Percentiles rank a stretch among this genome's conserved stretches.
These are phyloP conservation scores for Ammodramus savannarum DNA, from an alignment of 2,113 vertebrate species.

Conservation along the genomic window DNA sequence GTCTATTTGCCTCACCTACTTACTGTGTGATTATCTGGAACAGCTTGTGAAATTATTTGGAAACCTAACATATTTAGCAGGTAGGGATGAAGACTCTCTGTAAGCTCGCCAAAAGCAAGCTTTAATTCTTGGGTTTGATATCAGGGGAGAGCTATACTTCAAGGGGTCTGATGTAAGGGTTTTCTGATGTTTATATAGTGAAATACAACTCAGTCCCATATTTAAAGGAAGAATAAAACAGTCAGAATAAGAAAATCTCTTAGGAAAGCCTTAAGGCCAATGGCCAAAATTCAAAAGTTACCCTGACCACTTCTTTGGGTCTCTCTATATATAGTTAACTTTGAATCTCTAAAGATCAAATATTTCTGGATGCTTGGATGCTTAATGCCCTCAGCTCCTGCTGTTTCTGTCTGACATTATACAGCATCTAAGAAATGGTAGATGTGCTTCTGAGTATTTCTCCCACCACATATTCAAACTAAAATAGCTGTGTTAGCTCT, in stretches of 20 bases:
- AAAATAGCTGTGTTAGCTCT: background rate
- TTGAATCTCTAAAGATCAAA: background rate
- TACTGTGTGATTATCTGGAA: constrained; percentile 37
- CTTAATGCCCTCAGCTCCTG: background rate
- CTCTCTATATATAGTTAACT: background rate
- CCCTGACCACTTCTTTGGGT: background rate
- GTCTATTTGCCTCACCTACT: constrained; percentile 55
- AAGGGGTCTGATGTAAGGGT: background rate
- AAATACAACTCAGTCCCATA: background rate
- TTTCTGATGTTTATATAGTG: background rate
- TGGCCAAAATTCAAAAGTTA: background rate
- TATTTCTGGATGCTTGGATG: background rate
- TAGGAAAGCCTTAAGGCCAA: background rate
- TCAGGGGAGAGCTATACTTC: background rate
- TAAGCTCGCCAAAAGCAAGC: background rate
- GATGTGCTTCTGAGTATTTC: background rate
- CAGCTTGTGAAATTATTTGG: constrained; percentile 45
- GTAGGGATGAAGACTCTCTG: background rate
- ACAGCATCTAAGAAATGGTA: background rate
- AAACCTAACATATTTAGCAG: constrained; percentile 18
- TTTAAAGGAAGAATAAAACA: background rate
- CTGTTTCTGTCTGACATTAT: background rate
- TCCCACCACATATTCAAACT: background rate
- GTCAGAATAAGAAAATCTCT: background rate
- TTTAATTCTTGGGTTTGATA: background rate